These are phyloP conservation scores for Thysanoteuthis rhombus DNA, from an alignment of 2,888 invertebrate genomes.

Conservation along the genomic window DNA sequence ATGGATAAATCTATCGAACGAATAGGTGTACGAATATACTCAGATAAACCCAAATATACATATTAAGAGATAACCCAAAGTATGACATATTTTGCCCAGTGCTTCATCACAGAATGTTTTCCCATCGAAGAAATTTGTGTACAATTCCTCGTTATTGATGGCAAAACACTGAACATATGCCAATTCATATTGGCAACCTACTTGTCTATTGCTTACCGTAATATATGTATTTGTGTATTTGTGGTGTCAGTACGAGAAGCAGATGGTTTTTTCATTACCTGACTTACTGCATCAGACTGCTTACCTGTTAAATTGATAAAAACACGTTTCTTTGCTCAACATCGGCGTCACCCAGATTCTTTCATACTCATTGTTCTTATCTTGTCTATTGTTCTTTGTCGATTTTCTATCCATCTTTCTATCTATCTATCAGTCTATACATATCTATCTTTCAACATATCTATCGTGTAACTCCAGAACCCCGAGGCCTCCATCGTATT, in stretches of 20 bases:
- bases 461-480: neutral
- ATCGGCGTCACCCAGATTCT: neutral
- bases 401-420: neutral
- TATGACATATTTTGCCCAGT: too few species aligned
- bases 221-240: neutral
- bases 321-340: neutral
- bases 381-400: neutral
- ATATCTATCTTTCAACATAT: neutral
- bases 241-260: neutral
- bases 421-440: conserved; percentile 18
- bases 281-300: neutral
- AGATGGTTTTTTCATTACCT: neutral
- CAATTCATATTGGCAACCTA: neutral
- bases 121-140: too few species aligned
- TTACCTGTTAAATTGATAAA: neutral
- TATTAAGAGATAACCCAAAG: too few species aligned
- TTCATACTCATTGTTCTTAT: neutral
- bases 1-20: neutral
- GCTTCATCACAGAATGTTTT: too few species aligned
- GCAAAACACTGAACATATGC: neutral
- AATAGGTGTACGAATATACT: neutral
- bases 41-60: too few species aligned
- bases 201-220: neutral
- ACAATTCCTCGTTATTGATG: neutral
- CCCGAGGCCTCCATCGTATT: too few species aligned